Base-by-base conservation (phyloP, 2,888 invertebrate genomes). In the Rhamnusium bicolor region DNA sequence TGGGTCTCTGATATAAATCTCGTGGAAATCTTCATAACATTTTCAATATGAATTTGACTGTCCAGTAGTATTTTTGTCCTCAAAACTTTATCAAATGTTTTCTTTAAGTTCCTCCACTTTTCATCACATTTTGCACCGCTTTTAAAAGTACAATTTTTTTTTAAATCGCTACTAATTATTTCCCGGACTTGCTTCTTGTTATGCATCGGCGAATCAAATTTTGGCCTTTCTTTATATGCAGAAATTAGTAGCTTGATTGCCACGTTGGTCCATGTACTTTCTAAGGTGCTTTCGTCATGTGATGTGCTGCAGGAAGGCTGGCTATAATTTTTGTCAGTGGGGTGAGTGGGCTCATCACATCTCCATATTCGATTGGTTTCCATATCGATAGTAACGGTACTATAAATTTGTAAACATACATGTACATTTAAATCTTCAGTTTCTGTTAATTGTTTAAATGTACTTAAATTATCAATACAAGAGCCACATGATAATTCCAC, bases 101-200 rank as follows among this genome's bases (percentile, higher is more conserved):
- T 60, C 58, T 58, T 58, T 7, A 58, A 14, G n/a, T 58, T 60
- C 8, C 60, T 60, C 60, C 60, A 60, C 60, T 60, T 60, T 16
- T 60, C 60, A 29, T 60, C 60, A 29, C 60, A 60, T 16, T 60
- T 60, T 6, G 14, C 32, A 14, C 12, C 60, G n/a, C n/a, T 60
- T 16, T 29, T 60, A 24, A 29, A 32, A 60, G 27, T 8, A 60
- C 29, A 16, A 60, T 27, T 2, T 29, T 7, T 32, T 29, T 60
- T 32, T 14, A 60, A 32, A 29, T 60, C 32, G 21, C 16, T 12
- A 32, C 60, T 60, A 29, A 60, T 60, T 27, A 29, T 60, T 14
- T 16, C 60, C 60, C 60, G 16, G 29, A 60, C 32, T n/a, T 27
- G 27, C 16, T 60, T 60, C 16, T 60, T 60, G 16, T 60, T 60